Evolutionary conservation across 2,113 vertebrate genomes (phyloP), one percentile per base, ranked within the genome.

Genomic region (Megaptera novaeangliae): DNA sequence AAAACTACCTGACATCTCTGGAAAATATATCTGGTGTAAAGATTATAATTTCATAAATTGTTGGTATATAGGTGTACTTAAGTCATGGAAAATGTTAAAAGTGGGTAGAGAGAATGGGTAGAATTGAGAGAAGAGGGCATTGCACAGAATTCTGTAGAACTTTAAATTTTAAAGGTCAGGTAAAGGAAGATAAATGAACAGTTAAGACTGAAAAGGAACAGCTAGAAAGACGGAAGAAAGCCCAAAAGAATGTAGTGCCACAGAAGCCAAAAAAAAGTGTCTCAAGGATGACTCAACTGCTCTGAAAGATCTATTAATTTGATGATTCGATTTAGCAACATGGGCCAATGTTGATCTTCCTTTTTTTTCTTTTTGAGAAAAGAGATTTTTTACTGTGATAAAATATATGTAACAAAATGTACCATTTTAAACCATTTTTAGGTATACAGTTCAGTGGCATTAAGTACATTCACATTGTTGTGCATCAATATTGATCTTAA

Each of bases 141-240:
- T 25, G 25, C 52, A n/a, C 13, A 89, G 41, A 90, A 39, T 80
- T 81, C 55, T 41, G 59, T 11, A 86, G 61, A 86, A 96, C 29
- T 91, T 93, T 39, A 89, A 36, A 91, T 59, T 92, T 78, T 64
- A 74, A 90, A 83, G 8, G 8, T 59, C n/a, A 95, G 61, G 31
- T 80, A 57, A 95, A 97, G 91, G 39, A 84, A 5, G 36, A 31
- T 3, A 90, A 94, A 61, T 83, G 74, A 94, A 44, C 91, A 96
- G 91, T 82, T 93, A 93, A 94, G 84, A 88, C 29, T 61, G 55
- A 83, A 69, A 44, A 94, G 49, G 91, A 88, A 93, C 18, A 64
- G 52, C 96, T 41, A 77, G 61, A 36, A 97, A 91, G 72, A 96
- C 15, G 3, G 52, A 97, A 96, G 69, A 90, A 94, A 96, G 72